Evolutionary conservation across 2,113 vertebrate species (phyloP), one percentile per base, ranked within the genome.

Genomic region (Leptocoma aspasia): DNA sequence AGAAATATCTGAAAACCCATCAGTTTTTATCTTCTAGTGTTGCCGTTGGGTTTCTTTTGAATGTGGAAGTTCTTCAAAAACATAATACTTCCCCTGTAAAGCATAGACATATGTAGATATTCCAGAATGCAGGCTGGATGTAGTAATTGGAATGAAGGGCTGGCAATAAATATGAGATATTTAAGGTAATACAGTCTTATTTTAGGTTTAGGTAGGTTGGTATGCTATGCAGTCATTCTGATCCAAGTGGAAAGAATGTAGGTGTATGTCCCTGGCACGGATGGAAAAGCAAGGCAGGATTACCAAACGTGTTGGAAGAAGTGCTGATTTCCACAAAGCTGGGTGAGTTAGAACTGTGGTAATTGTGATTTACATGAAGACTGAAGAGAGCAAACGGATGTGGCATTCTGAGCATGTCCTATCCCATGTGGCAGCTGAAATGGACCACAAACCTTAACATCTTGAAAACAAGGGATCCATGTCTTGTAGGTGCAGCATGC

Each of bases 181-280:
- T 92, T 76, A 18, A 42, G 63, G 73, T 79, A 70, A 54, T 69
- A 66, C 21, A 63, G 47, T 63, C 68, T 89, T 90, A 70, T 31
- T 92, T 83, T 94, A 89, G 60, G 17, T 91, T 75, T 83, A 68
- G 69, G 56, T 95, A 59, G 83, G 87, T 42, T 91, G 78, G 35
- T 87, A 28, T 61, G 63, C 50, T 13, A 11, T n/a, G 45, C 19
- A 80, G 79, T 92, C 33, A 33, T 73, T 91, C 42, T 91, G 35
- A 82, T 79, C 27, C 87, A 88, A 93, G 27, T 90, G 89, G 47
- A 72, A 95, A 86, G 70, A 90, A 59, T 49, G 87, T 89, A 88
- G 91, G 47, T 90, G 47, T 77, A 47, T 73, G 47, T 83, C 59
- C 47, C 63, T 91, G 81, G 22, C 60, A 35, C 9, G 54, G 37